Evolutionary conservation across 2,797 vertebrate genomes (phyloP).

Genomic region (Eulemur coronatus): DNA sequence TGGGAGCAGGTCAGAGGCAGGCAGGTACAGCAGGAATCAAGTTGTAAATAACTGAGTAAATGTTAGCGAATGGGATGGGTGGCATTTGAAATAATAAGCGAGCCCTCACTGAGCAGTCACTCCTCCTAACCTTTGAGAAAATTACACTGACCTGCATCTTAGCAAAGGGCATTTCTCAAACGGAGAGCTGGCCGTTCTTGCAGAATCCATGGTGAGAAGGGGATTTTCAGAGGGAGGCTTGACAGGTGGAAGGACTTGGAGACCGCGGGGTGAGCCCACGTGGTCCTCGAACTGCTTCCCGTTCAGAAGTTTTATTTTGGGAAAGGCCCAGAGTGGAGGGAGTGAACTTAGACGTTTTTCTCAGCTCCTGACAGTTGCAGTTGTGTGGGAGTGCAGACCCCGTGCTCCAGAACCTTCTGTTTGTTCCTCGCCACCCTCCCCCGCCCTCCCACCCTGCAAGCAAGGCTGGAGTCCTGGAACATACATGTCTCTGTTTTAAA

Average conservation of each 20-base stretch:
- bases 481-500: neutral
- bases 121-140: constrained; percentile 70
- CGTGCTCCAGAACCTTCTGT: neutral
- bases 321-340: neutral
- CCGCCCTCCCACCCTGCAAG: accelerated
- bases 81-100: constrained; percentile 81
- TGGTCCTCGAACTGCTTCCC: neutral
- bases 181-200: neutral
- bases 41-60: constrained; percentile 65
- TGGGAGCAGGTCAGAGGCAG: constrained; percentile 57
- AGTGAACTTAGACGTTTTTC: neutral
- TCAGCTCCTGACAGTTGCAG: neutral
- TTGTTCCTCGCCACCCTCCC: neutral
- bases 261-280: neutral
- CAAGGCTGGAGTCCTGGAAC: neutral
- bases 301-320: neutral
- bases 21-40: constrained; percentile 44
- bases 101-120: constrained; percentile 56
- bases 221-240: neutral
- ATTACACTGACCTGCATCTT: constrained; percentile 73
- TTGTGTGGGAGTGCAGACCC: neutral
- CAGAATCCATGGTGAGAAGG: neutral
- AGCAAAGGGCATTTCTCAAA: constrained; percentile 64
- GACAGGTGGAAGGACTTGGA: neutral
- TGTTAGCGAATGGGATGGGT: constrained; percentile 64